Evolutionary conservation across 2,888 invertebrate genomes (phyloP), one percentile per base, ranked within the genome.

Genomic region (Thymelicus acteon): DNA sequence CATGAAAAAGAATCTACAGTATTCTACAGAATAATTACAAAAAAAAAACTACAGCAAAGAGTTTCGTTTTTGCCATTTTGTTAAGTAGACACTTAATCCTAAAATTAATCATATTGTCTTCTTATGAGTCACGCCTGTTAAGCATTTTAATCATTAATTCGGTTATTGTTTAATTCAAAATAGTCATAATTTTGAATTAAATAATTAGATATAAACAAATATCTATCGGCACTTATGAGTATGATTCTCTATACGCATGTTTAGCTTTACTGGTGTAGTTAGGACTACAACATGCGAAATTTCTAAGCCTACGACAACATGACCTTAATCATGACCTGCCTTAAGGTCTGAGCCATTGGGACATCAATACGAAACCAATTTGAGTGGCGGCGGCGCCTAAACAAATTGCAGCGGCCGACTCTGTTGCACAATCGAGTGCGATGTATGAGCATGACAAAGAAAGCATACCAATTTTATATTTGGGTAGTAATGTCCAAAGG

Each of bases 281-380:
- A 47, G 10, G 6, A 60, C 44, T 44, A 44, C 10, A 12, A 44
- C 10, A 44, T 44, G 4, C 44, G 47, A 48, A 61, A 63, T 78
- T 77, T 86, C 85, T 88, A 86, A 85, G 81, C 81, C 86, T 88
- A 88, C 85, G 84, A 81, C 88, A 85, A 86, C 86, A 71, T 85
- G 84, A 88, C 87, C 87, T 88, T 82, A 87, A 78, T 85, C 92
- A 89, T 90, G 91, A 93, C 93, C 93, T 93, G 90, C 93, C 93
- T 91, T 92, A 93, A 93, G 87, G 82, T 85, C 80, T 82, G 79
- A 83, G 80, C 80, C 83, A 87, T 91, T 92, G 88, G 82, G 83
- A 82, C 85, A 82, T 84, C 85, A 89, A 86, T 88, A 87, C 81
- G 78, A 84, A 80, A 81, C 82, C 84, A 85, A 87, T 87, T 85